Conservation (phyloP, 2,113 vertebrate genomes). For the Thunnus maccoyii region DNA sequence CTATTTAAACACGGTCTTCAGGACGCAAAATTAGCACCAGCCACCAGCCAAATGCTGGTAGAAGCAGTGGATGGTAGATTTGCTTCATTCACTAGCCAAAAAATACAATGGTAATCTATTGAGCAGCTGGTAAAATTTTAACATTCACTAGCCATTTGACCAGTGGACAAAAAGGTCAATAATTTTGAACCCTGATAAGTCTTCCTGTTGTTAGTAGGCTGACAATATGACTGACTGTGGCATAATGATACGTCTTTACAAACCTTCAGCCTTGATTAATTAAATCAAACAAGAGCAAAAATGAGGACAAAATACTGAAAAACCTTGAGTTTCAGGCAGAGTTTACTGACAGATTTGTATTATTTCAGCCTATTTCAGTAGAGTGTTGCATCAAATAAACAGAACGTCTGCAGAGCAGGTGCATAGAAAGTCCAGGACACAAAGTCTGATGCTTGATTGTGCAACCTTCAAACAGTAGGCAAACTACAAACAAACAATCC, state of each 20-base stretch:
- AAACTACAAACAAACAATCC: conserved; percentile 1
- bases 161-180: too few species aligned
- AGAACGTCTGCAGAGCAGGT: conserved; percentile 10
- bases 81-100: too few species aligned
- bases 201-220: conserved; percentile 5
- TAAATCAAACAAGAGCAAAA: conserved; percentile 5
- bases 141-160: too few species aligned
- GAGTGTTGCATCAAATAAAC: neutral
- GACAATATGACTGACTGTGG: neutral
- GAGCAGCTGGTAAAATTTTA: too few species aligned
- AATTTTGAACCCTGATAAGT: too few species aligned
- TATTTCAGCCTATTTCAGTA: neutral
- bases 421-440: neutral
- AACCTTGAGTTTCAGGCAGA: neutral
- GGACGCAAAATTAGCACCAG: too few species aligned
- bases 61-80: too few species aligned
- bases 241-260: neutral
- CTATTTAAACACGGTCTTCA: neutral
- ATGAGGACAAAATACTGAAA: neutral
- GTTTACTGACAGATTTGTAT: neutral
- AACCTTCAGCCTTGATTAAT: neutral
- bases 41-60: too few species aligned
- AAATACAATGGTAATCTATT: too few species aligned
- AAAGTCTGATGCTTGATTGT: neutral
- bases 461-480: neutral